A percentile compares a stretch with the other conserved stretches of the same genome.
Conservation (phyloP, 2,113 vertebrate species). For the Aplodontia rufa region DNA sequence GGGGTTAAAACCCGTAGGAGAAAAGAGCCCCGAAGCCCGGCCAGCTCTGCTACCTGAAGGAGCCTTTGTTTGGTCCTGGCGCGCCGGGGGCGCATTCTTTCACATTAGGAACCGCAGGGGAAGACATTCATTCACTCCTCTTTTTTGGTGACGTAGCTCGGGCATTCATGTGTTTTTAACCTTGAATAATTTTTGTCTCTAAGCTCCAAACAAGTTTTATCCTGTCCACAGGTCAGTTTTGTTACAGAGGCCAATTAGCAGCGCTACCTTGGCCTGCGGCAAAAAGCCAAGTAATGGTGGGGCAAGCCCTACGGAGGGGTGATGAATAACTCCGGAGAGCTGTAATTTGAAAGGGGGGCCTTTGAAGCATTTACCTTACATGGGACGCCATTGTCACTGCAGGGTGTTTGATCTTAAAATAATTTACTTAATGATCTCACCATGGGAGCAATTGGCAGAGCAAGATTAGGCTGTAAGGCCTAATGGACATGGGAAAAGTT, state of each 20-base stretch:
- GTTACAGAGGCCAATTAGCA: slow-evolving; percentile 99
- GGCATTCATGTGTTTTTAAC: slow-evolving; percentile 90
- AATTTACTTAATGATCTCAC: slow-evolving; percentile 99
- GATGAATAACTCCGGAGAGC: slow-evolving; percentile 93
- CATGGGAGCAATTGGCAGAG: slow-evolving; percentile 97
- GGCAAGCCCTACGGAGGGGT: slow-evolving; percentile 92
- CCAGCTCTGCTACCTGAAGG: slow-evolving; percentile 85
- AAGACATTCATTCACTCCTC: slow-evolving; percentile 88
- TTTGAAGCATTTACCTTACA: slow-evolving; percentile 99
- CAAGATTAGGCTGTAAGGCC: slow-evolving; percentile 98
- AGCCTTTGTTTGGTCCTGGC: slow-evolving; percentile 85
- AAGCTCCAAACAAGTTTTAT: slow-evolving; percentile 94
- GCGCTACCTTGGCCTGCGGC: slow-evolving; percentile 99
- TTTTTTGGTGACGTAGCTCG: slow-evolving; percentile 86
- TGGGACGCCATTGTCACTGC: slow-evolving; percentile 98
- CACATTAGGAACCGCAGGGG: slow-evolving; percentile 84
- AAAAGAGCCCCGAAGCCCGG: slow-evolving; percentile 30
- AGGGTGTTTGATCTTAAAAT: slow-evolving; percentile 99
- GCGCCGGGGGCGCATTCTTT: slow-evolving; percentile 86
- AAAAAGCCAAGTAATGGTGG: slow-evolving; percentile 95
- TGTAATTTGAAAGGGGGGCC: slow-evolving; percentile 95
- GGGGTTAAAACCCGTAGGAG: neutral
- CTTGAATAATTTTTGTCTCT: slow-evolving; percentile 93
- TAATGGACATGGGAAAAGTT: slow-evolving; percentile 98
- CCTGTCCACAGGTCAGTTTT: slow-evolving; percentile 99